Evolutionary conservation across 53 echinoderm and acorn worm genomes (phyloP), one percentile per base, ranked within the genome.

Genomic region (Echinometra lucunter): DNA sequence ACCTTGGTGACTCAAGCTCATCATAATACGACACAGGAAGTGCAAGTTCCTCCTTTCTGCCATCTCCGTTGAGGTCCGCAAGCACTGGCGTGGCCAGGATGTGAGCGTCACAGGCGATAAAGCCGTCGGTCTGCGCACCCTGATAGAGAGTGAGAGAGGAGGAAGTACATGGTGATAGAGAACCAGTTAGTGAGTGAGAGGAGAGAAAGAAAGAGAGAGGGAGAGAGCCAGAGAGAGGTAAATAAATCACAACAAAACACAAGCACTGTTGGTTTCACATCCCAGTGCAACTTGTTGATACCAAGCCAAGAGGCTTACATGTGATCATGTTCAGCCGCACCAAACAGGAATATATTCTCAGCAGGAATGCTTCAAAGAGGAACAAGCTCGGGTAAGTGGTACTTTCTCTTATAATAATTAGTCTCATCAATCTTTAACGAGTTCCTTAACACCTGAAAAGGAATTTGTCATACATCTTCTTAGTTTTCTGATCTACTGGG

Each of bases 31-130:
- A 97, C 91, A 98, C 96, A 37, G 98, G 96, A 90, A 98, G 92
- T 19, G 95, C 88, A 38, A 98, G 94, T 89, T 98, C 98, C 91
- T 98, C 98, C 85, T 49, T 95, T 56, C 95, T 66, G 27, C 97
- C 98, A 96, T 98, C 98, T 58, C 94, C 95, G 75, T 97, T 95
- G 17, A 98, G 96, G 92, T 98, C 98, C 70, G 97, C 95, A 19
- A 98, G 95, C 11, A 95, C 90, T 67, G 98, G 98, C 58, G 98
- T 97, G 47, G 98, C 94, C 72, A 98, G 95, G 89, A 98, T 95
- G 93, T 98, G 98, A 91, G 97, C 89, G 92, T 93, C 95, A 66
- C 60, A 94, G n/a, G 94, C 90, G 85, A 94, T 94, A 66, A 94
- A 94, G 58, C 23, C 47, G 55, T 58, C 16, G 63, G 85, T 83